Base-by-base conservation (phyloP, 2,888 invertebrate species). In the Lepidochrysops patricia region DNA sequence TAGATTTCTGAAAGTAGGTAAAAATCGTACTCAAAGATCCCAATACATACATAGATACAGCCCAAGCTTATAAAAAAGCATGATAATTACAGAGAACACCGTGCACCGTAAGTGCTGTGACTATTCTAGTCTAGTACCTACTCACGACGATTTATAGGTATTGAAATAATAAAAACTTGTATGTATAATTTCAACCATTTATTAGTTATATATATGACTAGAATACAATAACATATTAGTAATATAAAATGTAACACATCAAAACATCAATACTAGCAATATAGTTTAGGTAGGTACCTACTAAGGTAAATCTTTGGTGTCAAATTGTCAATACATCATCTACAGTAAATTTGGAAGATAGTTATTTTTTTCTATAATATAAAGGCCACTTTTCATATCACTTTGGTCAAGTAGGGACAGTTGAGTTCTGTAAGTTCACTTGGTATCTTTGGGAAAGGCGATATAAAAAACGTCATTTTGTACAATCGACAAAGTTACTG, bases 381-480 rank as follows among this genome's bases (percentile, higher is more conserved):
- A 74, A 86, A 86, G 85, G 85, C 84, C 85, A 84, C 85, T 58
- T 64, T 57, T 57, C 72, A 72, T 82, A 84, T 85, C 84, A 85
- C 84, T 77, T 76, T 63, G 57, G 64, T 62, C 61, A 60, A 59
- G 61, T 60, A 54, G 37, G 63, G 35, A 54, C 15, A 29, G 19
- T 19, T 7, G n/a, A 29, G 52, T 29, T 7, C 4, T 32, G 19
- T 19, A 43, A 19, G 43, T 4, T 43, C 43, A 29, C 58, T 56
- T 49, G 26, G 4, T 37, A 50, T 26, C 34, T 57, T 43, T 57
- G 35, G 34, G 37, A 43, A n/a, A n/a, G n/a, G n/a, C n/a, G n/a
- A n/a, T n/a, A n/a, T n/a, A n/a, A n/a, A n/a, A n/a, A n/a, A n/a
- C n/a, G n/a, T n/a, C n/a, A n/a, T n/a, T n/a, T n/a, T n/a, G n/a